These are phyloP conservation scores for Macrostomum lignano DNA, from an alignment of 1,140 invertebrate genomes.

Conservation along the genomic window DNA sequence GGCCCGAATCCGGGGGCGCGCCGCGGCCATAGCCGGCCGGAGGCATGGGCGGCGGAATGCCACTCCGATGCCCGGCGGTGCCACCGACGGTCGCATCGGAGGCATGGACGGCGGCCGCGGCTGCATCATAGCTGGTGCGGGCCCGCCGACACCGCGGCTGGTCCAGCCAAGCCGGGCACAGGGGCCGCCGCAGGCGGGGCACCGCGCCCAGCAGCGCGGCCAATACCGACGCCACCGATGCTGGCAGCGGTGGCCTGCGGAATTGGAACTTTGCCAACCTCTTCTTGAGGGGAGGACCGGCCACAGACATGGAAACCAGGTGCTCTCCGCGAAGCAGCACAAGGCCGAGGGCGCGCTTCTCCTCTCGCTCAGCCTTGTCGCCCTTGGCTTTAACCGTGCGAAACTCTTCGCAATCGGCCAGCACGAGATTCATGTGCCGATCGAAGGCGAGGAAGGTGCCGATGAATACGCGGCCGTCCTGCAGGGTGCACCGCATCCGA, in stretches of 20 bases:
- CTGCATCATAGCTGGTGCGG: slow-evolving; percentile 34
- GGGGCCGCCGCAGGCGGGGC: slow-evolving; percentile 11
- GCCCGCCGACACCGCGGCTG: slow-evolving; percentile 74
- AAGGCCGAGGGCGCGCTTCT: slow-evolving; percentile 77
- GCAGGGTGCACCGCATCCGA: slow-evolving; percentile 73
- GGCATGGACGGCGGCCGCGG: slow-evolving; percentile 6
- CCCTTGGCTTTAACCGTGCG: slow-evolving; percentile 62
- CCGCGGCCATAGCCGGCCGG: too few relatives aligned
- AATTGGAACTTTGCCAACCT: slow-evolving; percentile 32
- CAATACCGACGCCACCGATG: slow-evolving; percentile 41
- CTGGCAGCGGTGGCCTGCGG: too few relatives aligned
- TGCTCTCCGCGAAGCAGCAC: slow-evolving; percentile 79
- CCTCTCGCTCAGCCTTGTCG: slow-evolving; percentile 57
- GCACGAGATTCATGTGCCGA: slow-evolving; percentile 85
- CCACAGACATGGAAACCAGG: slow-evolving; percentile 84
- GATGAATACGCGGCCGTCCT: slow-evolving; percentile 86
- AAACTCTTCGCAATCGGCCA: slow-evolving; percentile 75
- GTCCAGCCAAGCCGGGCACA: slow-evolving; percentile 49
- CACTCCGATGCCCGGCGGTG: too few relatives aligned
- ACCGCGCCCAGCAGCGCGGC: slow-evolving; percentile 61
- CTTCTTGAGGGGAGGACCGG: slow-evolving; percentile 87
- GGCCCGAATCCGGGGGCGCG: too few relatives aligned
- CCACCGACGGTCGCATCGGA: too few relatives aligned
- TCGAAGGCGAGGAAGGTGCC: slow-evolving; percentile 71
- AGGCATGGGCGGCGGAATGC: too few relatives aligned